These are phyloP conservation scores for Arrhamphus sclerolepis DNA, from an alignment of 2,797 vertebrate species.

Conservation along the genomic window DNA sequence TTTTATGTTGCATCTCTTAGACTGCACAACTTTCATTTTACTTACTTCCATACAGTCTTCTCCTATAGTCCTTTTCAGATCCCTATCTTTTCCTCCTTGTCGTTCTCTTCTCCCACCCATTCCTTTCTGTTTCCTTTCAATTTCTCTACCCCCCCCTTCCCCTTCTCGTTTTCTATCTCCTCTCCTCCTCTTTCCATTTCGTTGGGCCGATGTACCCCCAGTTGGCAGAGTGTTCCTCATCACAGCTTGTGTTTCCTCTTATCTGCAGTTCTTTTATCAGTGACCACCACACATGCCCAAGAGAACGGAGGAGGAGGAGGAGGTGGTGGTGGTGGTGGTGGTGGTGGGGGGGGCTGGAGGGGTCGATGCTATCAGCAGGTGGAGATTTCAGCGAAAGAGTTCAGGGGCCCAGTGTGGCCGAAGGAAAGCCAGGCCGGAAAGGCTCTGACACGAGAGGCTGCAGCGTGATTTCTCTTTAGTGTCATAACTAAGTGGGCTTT, in stretches of 20 bases:
- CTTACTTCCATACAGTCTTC: slow-evolving; percentile 16
- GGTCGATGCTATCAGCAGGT: slow-evolving; percentile 78
- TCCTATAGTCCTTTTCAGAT: slow-evolving; percentile 46
- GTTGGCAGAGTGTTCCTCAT: slow-evolving; percentile 72
- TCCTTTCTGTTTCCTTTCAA: background rate
- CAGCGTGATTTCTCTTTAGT: slow-evolving; percentile 17
- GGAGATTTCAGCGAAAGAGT: slow-evolving; percentile 71
- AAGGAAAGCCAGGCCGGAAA: slow-evolving; percentile 36
- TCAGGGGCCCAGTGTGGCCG: slow-evolving; percentile 63
- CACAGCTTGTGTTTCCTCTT: slow-evolving; percentile 77
- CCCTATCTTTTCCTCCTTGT: slow-evolving; percentile 9
- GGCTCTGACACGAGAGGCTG: slow-evolving; percentile 26
- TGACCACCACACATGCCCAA: slow-evolving; percentile 68
- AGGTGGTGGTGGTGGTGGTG: background rate
- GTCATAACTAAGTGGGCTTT: background rate
- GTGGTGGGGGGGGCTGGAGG: background rate
- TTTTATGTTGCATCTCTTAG: slow-evolving; percentile 14
- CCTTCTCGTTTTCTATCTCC: background rate
- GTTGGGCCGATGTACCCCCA: slow-evolving; percentile 47
- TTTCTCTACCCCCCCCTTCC: background rate
- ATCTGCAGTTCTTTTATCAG: slow-evolving; percentile 76
- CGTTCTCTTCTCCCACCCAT: slow-evolving; percentile 4
- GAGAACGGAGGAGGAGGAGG: slow-evolving; percentile 31
- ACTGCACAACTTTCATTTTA: slow-evolving; percentile 21
- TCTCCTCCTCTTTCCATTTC: slow-evolving; percentile 31